Base-by-base conservation (phyloP, 2,797 vertebrate species). In the Helicolenus hilgendorfi region DNA sequence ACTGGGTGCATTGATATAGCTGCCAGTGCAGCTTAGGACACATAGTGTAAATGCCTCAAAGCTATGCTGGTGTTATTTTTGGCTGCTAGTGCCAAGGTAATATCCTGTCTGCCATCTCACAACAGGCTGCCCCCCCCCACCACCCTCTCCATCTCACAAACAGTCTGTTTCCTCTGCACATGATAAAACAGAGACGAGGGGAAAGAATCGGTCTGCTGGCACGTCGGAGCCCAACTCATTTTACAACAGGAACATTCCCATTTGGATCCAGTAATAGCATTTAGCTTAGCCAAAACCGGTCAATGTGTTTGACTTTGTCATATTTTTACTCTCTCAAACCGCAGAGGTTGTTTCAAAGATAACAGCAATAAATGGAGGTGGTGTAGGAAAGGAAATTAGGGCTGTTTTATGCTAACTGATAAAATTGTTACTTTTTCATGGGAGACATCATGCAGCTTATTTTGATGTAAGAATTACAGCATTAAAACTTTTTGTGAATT, bases 81-180 rank as follows among this genome's bases (percentile, higher is more conserved):
- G 83, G 74, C 62, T 27, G 62, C 69, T 73, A 58, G 81, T 88
- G 76, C 89, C 80, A 68, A 88, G 81, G 91, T 94, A 92, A 95
- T 94, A 94, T 94, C 92, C 89, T 85, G 84, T 86, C 87, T 92
- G 75, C 87, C 80, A 62, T 83, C 90, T 85, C 73, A 11, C n/a
- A 73, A 70, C 38, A 41, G 38, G 38, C 38, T 41, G 38, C 29
- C 29, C 38, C 38, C 38, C 5, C 13, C 27, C 27, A 72, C 69
- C 26, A 14, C 6, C 3, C 1, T 58, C 38, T 22, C 64, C 31
- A n/a, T 58, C 35, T 11, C 73, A 11, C n/a, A 73, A 70, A 79
- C 85, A 31, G 70, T 31, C 73, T 73, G 36, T 81, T 72, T 65
- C 78, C 33, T 26, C 41, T 70, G 64, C 78, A 77, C 85, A 53